Conservation (phyloP, 2,888 invertebrate genomes). For the Lutraria lutraria region DNA sequence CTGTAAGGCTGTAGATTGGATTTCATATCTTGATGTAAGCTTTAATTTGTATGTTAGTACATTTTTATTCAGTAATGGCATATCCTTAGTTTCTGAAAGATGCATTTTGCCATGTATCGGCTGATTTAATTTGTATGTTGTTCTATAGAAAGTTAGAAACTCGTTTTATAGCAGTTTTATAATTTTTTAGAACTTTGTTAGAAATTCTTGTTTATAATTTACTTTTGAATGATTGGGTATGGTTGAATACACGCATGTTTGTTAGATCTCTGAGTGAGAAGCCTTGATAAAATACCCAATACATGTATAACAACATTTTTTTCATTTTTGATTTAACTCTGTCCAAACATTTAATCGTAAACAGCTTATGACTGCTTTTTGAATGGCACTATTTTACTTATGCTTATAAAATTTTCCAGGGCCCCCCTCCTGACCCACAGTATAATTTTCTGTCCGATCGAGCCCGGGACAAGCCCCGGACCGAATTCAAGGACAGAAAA, state of each 20-base stretch:
- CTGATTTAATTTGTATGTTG: too few relatives aligned
- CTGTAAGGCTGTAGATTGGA: too few relatives aligned
- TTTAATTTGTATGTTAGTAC: neutral
- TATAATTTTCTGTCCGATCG: constrained; percentile 85
- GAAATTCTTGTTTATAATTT: too few relatives aligned
- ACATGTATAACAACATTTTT: neutral
- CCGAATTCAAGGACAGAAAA: constrained; percentile 40
- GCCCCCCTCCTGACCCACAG: constrained; percentile 85
- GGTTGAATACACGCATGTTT: too few relatives aligned
- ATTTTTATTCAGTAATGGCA: neutral
- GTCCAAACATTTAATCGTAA: neutral
- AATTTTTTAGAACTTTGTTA: too few relatives aligned
- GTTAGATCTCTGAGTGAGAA: too few relatives aligned
- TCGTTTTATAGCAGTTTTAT: too few relatives aligned
- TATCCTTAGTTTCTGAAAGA: too few relatives aligned
- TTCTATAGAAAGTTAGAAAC: too few relatives aligned
- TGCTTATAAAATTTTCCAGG: constrained; percentile 68
- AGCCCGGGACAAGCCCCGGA: constrained; percentile 76
- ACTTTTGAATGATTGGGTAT: too few relatives aligned
- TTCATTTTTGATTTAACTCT: neutral
- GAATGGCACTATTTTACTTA: constrained; percentile 5
- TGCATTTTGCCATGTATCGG: too few relatives aligned
- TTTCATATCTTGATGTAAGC: neutral
- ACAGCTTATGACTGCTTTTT: neutral
- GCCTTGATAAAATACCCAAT: neutral